Evolutionary conservation across 2,797 vertebrate genomes (phyloP), one percentile per base, ranked within the genome.

Genomic region (Lerista edwardsae): DNA sequence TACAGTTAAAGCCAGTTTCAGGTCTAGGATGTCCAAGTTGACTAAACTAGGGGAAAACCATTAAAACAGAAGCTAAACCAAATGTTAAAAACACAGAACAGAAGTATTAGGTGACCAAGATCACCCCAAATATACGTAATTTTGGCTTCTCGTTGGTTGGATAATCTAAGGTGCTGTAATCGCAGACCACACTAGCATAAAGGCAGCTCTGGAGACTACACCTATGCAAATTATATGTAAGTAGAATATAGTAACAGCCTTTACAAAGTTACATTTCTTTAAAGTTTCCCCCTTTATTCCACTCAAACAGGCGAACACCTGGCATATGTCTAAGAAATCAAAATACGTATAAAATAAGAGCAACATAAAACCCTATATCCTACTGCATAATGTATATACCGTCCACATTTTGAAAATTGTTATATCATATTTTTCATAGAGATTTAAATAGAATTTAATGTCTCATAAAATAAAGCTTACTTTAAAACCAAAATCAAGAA

Each of bases 341-440:
- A 57, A 67, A 67, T 15, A 89, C 87, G 86, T 89, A 89, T 82
- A 91, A 87, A 88, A 84, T 81, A 90, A 78, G 69, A 75, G 55
- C 88, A 93, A 93, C 83, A 93, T 90, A 93, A 94, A 93, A 95
- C 23, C 39, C 94, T 87, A 93, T 93, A 91, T 74, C 92, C 94
- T 95, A 96, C 94, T 96, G 94, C 95, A 96, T 95, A 95, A 94
- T 93, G 94, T 90, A 92, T 93, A 95, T 95, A 91, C 89, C 91
- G 90, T 94, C 91, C 89, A 87, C 93, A 92, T 95, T 96, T 95
- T 94, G 94, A 95, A 95, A 71, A 27, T 91, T 92, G 84, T 94
- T 93, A 92, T 89, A 94, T 90, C 94, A 90, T 91, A 91, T 94
- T 91, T 89, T 75, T 87, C 85, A 79, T 78, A 80, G 0, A 90